phyloP scores from a whole-genome alignment of 2,113 vertebrate genomes.

The Panthera leo region DNA sequence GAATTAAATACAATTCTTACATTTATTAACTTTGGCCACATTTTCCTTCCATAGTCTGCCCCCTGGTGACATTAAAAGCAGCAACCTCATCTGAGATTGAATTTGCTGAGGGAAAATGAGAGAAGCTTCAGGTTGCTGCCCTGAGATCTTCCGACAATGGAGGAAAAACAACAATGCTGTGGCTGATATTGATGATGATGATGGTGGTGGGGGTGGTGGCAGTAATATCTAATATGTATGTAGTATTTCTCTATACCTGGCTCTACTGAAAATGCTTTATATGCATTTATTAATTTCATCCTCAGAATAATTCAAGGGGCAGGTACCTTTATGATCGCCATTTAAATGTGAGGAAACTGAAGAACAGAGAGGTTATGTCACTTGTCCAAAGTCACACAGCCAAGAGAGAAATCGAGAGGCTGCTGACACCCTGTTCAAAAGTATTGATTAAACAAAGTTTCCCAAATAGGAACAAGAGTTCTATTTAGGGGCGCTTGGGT shows the following conservation, averaged over 20 bases:
- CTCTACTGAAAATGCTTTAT: background rate
- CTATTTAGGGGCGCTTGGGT: background rate
- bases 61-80: constrained; percentile 27
- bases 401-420: background rate
- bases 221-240: background rate
- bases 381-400: background rate
- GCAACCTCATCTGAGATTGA: background rate
- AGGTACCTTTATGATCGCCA: background rate
- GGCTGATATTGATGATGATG: too few relatives aligned
- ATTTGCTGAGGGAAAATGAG: background rate
- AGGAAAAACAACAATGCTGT: background rate
- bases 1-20: background rate
- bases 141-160: background rate
- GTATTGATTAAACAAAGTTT: background rate
- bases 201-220: background rate
- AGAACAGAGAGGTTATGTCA: background rate
- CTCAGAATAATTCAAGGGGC: background rate
- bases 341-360: background rate
- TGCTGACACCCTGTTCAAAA: background rate
- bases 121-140: background rate
- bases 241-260: background rate
- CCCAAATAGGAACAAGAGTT: background rate
- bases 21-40: background rate
- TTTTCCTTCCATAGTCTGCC: constrained; percentile 25
- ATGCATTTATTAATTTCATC: background rate